Base-by-base conservation (phyloP, 2,113 vertebrate genomes). In the Oreochromis spilurus region DNA sequence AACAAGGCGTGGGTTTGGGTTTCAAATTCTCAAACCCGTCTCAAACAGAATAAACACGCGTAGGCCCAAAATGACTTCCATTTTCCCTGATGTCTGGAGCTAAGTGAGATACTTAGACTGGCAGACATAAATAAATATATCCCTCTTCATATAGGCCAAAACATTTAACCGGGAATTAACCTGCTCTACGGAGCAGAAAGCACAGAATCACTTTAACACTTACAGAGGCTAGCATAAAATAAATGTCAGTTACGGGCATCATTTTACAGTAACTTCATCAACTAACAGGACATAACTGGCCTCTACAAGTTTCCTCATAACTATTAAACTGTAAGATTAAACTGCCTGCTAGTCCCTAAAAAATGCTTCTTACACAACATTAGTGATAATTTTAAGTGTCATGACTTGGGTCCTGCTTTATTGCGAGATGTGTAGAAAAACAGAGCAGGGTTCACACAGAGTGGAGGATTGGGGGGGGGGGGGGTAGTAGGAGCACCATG, bases 11-110 rank as follows among this genome's bases (percentile, higher is more conserved):
- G 91, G 88, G 91, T 55, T 86, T 86, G 13, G 83, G 85, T 87
- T 91, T 90, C 84, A 88, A 67, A 90, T 90, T 90, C 85, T 88
- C 82, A 24, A 81, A 83, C 78, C 79, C 53, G 31, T 78, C 85
- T 82, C 75, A 93, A 91, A 90, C 79, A 55, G 79, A 75, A 80
- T 78, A 88, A 89, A 91, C 84, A 89, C 29, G 14, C 50, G 60
- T n/a, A 54, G 84, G 83, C 79, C 87, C 83, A 84, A 87, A 92
- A 88, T 78, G 84, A 87, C 70, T 83, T 58, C 5, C 7, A 78
- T 82, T 90, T 89, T 82, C 88, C 91, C 83, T 16, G 6, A 31
- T 81, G 87, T 91, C 88, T 87, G 72, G 62, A 17, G 53, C 82
- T 85, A 84, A 89, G 24, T 84, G 84, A 88, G 36, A 90, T 26